Evolutionary conservation across 2,888 invertebrate genomes (phyloP).

Genomic region (Zaprionus bogoriensis): DNA sequence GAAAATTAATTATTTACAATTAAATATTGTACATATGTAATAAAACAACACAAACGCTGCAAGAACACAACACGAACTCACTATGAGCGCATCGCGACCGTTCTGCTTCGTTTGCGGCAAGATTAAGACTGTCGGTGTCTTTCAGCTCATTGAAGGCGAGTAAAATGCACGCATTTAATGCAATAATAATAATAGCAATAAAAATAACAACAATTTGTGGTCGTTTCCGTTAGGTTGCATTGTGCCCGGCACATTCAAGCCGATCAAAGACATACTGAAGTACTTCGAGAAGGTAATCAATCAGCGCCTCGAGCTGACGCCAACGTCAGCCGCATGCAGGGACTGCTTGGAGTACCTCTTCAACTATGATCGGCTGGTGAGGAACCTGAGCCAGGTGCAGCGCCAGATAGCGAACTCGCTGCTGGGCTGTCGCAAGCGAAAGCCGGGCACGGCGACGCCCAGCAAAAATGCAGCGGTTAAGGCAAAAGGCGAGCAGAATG

Average conservation of each 20-base stretch:
- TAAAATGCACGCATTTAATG: not conserved
- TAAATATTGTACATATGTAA: not conserved
- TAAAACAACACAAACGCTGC: not conserved
- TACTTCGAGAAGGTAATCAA: conserved; percentile 66
- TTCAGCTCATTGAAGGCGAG: conserved; percentile 48
- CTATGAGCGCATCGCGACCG: conserved; percentile 41
- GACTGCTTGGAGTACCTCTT: conserved; percentile 67
- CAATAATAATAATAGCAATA: not conserved
- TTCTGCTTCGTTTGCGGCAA: conserved; percentile 66
- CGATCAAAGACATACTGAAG: conserved; percentile 61
- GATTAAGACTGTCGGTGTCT: conserved; percentile 60
- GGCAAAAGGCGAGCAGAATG: no score
- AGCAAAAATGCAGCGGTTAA: conserved; percentile 30
- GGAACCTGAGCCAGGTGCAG: conserved; percentile 64
- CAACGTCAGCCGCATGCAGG: conserved; percentile 59
- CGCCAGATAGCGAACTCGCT: conserved; percentile 63
- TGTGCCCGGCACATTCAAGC: conserved; percentile 63
- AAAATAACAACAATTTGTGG: not conserved
- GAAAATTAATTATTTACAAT: not conserved
- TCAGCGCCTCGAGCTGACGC: conserved; percentile 50
- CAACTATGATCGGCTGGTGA: conserved; percentile 64
- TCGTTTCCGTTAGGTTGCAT: conserved; percentile 62
- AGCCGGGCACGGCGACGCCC: not conserved
- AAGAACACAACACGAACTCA: not conserved
- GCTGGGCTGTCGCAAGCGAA: conserved; percentile 53